These are phyloP conservation scores for Capitulum mitella DNA, from an alignment of 2,888 invertebrate species.

Conservation along the genomic window DNA sequence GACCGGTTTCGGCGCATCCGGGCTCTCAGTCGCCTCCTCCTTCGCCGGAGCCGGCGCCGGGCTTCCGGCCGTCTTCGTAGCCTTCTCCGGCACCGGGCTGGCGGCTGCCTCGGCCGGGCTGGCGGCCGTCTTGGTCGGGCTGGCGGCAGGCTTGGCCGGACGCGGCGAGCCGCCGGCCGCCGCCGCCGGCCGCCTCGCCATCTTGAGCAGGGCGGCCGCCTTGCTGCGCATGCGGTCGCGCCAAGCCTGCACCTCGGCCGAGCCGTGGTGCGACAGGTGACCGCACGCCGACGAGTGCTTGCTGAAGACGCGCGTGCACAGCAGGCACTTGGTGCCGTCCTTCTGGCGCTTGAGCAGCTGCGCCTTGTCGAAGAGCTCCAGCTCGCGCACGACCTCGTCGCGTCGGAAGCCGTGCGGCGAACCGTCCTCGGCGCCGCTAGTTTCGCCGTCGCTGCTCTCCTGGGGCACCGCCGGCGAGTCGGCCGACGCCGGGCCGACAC, in stretches of 20 bases:
- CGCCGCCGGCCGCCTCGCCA: neutral
- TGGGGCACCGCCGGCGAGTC: neutral
- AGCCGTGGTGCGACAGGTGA: conserved; percentile 1
- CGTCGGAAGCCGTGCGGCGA: neutral
- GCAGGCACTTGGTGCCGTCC: conserved; percentile 1
- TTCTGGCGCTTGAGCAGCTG: neutral
- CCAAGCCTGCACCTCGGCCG: neutral
- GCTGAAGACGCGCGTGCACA: neutral
- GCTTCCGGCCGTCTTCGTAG: too few relatives aligned
- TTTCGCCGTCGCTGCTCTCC: too few relatives aligned
- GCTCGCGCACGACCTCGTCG: neutral
- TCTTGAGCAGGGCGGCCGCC: neutral
- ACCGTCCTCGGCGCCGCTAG: neutral
- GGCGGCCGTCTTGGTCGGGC: too few relatives aligned
- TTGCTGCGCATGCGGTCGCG: neutral
- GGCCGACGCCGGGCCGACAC: neutral
- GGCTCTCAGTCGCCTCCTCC: too few relatives aligned
- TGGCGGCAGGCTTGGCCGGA: too few relatives aligned
- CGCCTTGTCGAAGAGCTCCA: neutral
- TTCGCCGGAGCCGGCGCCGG: too few relatives aligned
- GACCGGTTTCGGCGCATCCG: too few relatives aligned
- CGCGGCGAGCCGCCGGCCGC: neutral
- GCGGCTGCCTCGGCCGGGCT: too few relatives aligned
- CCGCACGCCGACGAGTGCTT: conserved; percentile 14
- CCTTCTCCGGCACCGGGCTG: too few relatives aligned